Conservation (phyloP, 2,113 vertebrate species). For the Acanthochromis polyacanthus region DNA sequence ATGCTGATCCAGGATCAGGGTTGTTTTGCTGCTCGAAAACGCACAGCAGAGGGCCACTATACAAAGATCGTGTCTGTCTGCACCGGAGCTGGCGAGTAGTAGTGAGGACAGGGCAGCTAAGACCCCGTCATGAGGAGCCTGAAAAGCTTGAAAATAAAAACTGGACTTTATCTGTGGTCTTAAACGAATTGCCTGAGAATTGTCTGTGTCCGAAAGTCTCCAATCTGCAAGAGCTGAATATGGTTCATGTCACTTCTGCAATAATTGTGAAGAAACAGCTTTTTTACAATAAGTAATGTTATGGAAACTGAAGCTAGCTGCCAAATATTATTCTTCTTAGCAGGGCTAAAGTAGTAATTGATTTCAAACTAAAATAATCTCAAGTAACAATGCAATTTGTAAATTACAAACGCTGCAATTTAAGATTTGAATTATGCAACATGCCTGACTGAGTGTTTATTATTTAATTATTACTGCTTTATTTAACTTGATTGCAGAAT, state of each 20-base stretch:
- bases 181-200: neutral
- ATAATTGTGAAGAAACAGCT: neutral
- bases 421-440: too few relatives aligned
- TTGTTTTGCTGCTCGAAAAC: conserved; percentile 72
- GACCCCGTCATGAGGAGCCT: neutral
- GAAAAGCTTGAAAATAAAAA: neutral
- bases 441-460: too few relatives aligned
- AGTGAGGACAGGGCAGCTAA: neutral
- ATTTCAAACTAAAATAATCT: too few relatives aligned
- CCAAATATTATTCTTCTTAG: too few relatives aligned
- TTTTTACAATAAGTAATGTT: neutral
- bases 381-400: too few relatives aligned
- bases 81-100: conserved; percentile 8
- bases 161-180: neutral
- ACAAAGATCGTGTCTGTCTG: conserved; percentile 44
- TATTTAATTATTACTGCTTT: too few relatives aligned
- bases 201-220: too few relatives aligned
- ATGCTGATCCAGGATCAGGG: conserved; percentile 65
- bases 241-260: neutral
- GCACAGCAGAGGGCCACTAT: conserved; percentile 9
- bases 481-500: too few relatives aligned
- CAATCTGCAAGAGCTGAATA: neutral
- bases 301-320: neutral
- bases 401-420: too few relatives aligned
- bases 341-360: too few relatives aligned